A percentile compares a stretch with the other conserved stretches of the same genome.
These are phyloP conservation scores for Pholis gunnellus DNA, from an alignment of 2,113 vertebrate genomes.

Conservation along the genomic window DNA sequence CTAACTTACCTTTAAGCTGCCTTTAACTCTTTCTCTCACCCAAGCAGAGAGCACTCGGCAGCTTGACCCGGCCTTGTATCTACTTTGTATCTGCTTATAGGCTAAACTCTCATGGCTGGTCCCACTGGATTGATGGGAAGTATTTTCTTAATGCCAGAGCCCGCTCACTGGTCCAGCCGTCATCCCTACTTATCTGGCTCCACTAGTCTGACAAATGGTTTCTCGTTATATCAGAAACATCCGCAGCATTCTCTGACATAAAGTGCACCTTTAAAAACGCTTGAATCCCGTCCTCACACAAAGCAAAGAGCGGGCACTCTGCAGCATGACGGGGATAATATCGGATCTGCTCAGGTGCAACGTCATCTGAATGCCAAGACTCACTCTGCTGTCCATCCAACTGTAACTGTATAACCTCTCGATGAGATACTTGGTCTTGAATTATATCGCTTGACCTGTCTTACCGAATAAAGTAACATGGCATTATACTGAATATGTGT, in stretches of 20 bases:
- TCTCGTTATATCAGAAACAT: background rate
- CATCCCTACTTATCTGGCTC: background rate
- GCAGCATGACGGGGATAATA: background rate
- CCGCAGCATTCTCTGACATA: background rate
- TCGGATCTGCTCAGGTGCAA: background rate
- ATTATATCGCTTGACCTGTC: background rate
- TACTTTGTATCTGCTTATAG: background rate
- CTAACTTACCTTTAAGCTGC: background rate
- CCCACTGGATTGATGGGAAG: background rate
- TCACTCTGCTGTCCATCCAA: background rate
- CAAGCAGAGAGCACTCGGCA: background rate
- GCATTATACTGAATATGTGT: background rate
- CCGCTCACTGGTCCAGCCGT: background rate
- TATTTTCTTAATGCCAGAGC: background rate
- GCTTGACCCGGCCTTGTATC: background rate
- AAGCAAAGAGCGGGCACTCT: background rate
- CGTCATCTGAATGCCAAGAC: background rate
- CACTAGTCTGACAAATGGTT: background rate
- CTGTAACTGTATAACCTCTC: background rate
- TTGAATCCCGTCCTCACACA: background rate
- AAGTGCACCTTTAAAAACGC: background rate
- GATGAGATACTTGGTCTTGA: background rate
- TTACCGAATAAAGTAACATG: background rate
- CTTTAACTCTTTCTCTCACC: constrained; percentile 5
- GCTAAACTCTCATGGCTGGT: background rate